These are phyloP conservation scores for Aethina tumida DNA, from an alignment of 1,140 invertebrate species.

Conservation along the genomic window DNA sequence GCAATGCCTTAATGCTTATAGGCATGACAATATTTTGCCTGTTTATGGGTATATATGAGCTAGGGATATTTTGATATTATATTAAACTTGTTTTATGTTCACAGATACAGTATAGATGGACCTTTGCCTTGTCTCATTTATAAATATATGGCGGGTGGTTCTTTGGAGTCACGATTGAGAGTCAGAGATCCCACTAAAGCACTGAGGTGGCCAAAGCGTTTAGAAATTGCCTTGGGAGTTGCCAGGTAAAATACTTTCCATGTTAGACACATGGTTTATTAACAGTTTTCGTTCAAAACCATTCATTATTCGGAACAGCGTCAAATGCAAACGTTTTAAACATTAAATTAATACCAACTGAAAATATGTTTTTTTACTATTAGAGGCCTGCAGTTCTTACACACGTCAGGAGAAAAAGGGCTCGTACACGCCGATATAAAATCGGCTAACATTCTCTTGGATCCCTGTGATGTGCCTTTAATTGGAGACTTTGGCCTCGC, in stretches of 20 bases:
- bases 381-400: slow-evolving; percentile 84
- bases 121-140: slow-evolving; percentile 81
- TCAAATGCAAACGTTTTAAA: too few species aligned
- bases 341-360: slow-evolving; percentile 1
- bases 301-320: too few species aligned
- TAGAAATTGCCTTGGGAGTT: slow-evolving; percentile 72
- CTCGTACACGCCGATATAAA: slow-evolving; percentile 94
- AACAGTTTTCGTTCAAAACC: too few species aligned
- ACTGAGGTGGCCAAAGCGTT: slow-evolving; percentile 65
- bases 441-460: slow-evolving; percentile 91
- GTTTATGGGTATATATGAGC: slow-evolving; percentile 75
- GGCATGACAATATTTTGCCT: slow-evolving; percentile 90
- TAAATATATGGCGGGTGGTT: slow-evolving; percentile 88
- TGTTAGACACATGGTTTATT: too few species aligned
- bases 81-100: slow-evolving; percentile 6
- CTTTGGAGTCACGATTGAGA: slow-evolving; percentile 73
- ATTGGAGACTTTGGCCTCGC: slow-evolving; percentile 93
- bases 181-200: slow-evolving; percentile 51
- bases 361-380: too few species aligned
- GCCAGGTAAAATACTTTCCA: too few species aligned
- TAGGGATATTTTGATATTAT: too few species aligned
- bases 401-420: slow-evolving; percentile 68
- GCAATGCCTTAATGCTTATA: slow-evolving; percentile 64
- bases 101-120: slow-evolving; percentile 42
- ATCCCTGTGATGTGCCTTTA: slow-evolving; percentile 76